Conservation (phyloP, 2,797 vertebrate species). For the Pantherophis vulpinus region DNA sequence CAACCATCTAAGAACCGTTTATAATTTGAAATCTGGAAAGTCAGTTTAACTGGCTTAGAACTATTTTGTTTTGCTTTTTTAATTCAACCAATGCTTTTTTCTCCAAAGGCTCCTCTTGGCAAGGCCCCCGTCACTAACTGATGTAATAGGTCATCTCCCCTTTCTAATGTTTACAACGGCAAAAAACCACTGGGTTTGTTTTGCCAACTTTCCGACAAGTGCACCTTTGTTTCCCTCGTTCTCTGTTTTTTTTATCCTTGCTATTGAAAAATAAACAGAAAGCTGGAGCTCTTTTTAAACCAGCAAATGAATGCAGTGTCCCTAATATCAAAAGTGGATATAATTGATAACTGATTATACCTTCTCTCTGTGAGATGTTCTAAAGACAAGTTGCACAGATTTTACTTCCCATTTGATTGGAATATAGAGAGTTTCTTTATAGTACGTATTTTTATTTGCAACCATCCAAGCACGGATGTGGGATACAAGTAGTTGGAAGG, state of each 20-base stretch:
- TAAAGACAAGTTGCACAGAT: not conserved
- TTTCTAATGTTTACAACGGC: conserved; percentile 2
- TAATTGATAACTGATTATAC: not conserved
- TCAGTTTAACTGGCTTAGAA: not conserved
- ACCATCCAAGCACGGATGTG: not conserved
- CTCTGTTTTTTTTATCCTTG: not conserved
- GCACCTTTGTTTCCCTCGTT: not conserved
- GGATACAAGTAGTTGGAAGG: not conserved
- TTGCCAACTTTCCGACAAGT: conserved; percentile 4
- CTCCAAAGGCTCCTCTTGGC: not conserved
- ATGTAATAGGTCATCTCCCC: conserved; percentile 8
- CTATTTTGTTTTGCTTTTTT: not conserved
- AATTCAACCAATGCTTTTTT: not conserved
- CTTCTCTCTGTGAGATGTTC: not conserved
- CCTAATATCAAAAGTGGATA: conserved; percentile 2
- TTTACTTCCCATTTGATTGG: not conserved
- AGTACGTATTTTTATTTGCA: not conserved
- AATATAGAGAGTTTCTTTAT: not conserved
- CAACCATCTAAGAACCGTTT: not conserved
- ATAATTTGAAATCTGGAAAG: not conserved
- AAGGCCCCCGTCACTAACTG: not conserved
- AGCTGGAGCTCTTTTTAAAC: not conserved
- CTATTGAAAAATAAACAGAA: conserved; percentile 1
- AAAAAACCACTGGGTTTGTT: not conserved
- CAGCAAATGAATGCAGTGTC: not conserved